These are phyloP conservation scores for Apodemus sylvaticus DNA, from an alignment of 2,113 vertebrate species.

Conservation along the genomic window DNA sequence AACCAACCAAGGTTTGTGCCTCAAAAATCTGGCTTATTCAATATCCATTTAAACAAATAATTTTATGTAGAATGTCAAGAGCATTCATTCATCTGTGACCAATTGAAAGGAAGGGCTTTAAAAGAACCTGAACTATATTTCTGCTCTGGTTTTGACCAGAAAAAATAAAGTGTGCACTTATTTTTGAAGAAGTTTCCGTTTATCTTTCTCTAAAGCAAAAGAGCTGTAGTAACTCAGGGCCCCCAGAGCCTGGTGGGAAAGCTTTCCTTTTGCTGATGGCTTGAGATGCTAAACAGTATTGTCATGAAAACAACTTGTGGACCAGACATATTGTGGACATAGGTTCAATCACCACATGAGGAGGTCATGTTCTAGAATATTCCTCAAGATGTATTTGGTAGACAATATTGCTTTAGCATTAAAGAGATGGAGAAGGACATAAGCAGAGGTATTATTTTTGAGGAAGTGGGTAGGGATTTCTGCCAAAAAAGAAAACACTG, in stretches of 20 bases:
- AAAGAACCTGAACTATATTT: slow-evolving; percentile 44
- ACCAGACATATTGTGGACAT: background rate
- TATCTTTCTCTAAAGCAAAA: slow-evolving; percentile 52
- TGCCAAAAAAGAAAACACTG: slow-evolving; percentile 50
- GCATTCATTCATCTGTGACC: slow-evolving; percentile 74
- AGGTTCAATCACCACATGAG: background rate
- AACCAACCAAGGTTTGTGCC: slow-evolving; percentile 75
- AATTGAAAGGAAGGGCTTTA: slow-evolving; percentile 43
- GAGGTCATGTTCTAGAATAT: background rate
- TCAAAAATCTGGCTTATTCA: slow-evolving; percentile 73
- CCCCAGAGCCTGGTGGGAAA: background rate
- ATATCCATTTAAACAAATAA: slow-evolving; percentile 69
- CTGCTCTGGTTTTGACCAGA: slow-evolving; percentile 46
- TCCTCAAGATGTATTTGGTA: background rate
- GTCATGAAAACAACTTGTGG: slow-evolving; percentile 25
- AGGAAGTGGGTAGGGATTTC: slow-evolving; percentile 62
- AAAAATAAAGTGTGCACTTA: slow-evolving; percentile 31
- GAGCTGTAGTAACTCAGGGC: slow-evolving; percentile 39
- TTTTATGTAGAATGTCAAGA: slow-evolving; percentile 74
- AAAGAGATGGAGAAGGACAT: background rate
- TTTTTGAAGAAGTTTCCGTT: slow-evolving; percentile 49
- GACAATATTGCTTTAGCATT: background rate
- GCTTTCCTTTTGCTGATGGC: slow-evolving; percentile 47
- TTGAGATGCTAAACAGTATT: background rate
- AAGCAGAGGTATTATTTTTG: slow-evolving; percentile 27